Conservation (phyloP, 2,888 invertebrate genomes). For the Meghimatium bilineatum region DNA sequence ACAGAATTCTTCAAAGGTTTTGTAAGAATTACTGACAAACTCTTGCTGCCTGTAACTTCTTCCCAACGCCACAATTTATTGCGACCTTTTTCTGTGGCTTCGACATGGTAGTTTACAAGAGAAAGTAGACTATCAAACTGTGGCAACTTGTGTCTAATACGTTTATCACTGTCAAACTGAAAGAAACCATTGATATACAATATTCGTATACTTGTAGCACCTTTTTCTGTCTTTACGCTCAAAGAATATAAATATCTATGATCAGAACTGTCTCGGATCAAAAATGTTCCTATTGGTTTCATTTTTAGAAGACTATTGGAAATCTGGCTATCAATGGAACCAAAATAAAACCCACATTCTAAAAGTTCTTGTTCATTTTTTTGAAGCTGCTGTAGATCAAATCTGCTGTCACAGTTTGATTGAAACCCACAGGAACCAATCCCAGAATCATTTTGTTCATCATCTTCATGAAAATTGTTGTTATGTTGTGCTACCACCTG, state of each 20-base stretch:
- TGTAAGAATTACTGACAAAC: slow-evolving; percentile 85
- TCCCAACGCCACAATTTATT: slow-evolving; percentile 84
- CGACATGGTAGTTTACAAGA: slow-evolving; percentile 86
- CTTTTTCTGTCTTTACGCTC: slow-evolving; percentile 87
- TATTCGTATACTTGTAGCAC: slow-evolving; percentile 89
- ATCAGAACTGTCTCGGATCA: slow-evolving; percentile 89
- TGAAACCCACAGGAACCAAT: slow-evolving; percentile 3
- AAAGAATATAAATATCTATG: slow-evolving; percentile 87
- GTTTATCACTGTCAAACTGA: slow-evolving; percentile 86
- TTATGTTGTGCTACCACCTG: not conserved
- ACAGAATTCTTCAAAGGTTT: slow-evolving; percentile 82
- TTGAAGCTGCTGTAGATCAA: slow-evolving; percentile 48
- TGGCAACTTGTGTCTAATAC: slow-evolving; percentile 83
- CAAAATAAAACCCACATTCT: slow-evolving; percentile 81
- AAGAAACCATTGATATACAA: slow-evolving; percentile 85
- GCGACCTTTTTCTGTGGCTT: slow-evolving; percentile 62
- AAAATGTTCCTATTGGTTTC: slow-evolving; percentile 85
- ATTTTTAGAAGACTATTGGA: slow-evolving; percentile 82
- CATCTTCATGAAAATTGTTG: not conserved
- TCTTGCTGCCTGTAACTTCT: slow-evolving; percentile 85
- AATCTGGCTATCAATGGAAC: slow-evolving; percentile 85
- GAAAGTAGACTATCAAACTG: slow-evolving; percentile 85
- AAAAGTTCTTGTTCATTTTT: slow-evolving; percentile 34
- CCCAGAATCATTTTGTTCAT: slow-evolving; percentile 34
- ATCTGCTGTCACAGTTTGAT: not conserved